Evolutionary conservation across 2,113 vertebrate genomes (phyloP).

Genomic region (Callocephalon fimbriatum): DNA sequence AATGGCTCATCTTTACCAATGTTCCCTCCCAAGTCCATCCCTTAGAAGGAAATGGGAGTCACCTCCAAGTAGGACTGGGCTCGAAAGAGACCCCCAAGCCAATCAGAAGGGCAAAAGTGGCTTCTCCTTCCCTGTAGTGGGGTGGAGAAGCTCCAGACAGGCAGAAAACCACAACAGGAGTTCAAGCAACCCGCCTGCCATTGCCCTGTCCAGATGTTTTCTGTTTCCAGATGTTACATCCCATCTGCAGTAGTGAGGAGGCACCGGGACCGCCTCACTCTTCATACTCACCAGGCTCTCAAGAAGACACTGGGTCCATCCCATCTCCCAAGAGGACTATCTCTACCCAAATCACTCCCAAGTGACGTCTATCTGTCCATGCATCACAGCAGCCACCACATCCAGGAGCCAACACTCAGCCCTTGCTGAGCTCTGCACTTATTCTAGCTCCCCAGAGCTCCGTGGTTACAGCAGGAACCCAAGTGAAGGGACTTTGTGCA

Average conservation of each 20-base stretch:
- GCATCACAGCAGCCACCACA: neutral
- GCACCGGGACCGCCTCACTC: neutral
- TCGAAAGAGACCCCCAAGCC: neutral
- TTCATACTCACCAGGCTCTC: neutral
- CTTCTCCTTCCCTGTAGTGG: accelerated
- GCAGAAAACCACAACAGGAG: neutral
- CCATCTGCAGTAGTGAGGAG: neutral
- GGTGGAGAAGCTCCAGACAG: neutral
- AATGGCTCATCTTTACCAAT: neutral
- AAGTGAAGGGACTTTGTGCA: neutral
- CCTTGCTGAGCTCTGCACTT: neutral
- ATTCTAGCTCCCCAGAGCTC: neutral
- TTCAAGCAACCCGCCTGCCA: neutral
- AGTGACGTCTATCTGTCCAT: neutral
- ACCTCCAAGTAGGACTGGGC: accelerated
- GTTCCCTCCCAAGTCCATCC: accelerated
- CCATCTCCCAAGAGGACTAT: neutral
- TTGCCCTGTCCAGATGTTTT: neutral
- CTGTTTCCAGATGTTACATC: neutral
- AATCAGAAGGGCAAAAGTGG: neutral
- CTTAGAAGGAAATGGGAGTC: neutral
- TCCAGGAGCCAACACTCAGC: neutral
- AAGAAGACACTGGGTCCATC: neutral
- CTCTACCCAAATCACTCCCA: neutral
- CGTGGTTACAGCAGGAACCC: neutral